Evolutionary conservation across 2,888 invertebrate species (phyloP).

Genomic region (Orthonychiurus folsomi): DNA sequence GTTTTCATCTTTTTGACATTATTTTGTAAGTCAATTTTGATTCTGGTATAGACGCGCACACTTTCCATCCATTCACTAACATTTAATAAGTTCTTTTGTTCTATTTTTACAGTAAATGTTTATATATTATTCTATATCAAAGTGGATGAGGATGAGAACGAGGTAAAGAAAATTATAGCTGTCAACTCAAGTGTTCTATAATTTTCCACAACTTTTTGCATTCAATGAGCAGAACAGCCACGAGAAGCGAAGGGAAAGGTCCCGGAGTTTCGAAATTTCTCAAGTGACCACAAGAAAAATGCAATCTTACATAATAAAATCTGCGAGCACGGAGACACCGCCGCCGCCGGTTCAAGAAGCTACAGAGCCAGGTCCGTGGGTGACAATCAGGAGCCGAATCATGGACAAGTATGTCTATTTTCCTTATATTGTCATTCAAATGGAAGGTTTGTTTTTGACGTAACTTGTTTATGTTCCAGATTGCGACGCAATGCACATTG

Average conservation of each 20-base stretch:
- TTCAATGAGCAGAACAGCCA: not conserved
- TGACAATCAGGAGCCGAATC: not conserved
- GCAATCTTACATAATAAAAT: not conserved
- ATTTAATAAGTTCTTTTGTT: not conserved
- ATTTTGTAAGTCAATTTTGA: conserved; percentile 12
- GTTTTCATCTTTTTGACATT: conserved; percentile 10
- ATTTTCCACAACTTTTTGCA: not conserved
- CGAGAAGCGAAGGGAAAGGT: not conserved
- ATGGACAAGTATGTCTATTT: not conserved
- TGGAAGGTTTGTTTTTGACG: not conserved
- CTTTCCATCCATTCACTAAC: not conserved
- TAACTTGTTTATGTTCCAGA: conserved; percentile 3
- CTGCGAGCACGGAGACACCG: not conserved
- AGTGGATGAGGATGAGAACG: conserved; percentile 11
- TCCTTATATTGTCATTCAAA: not conserved
- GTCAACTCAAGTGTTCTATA: not conserved
- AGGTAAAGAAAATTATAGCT: too few relatives aligned
- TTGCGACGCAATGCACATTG: conserved; percentile 5
- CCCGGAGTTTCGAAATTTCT: too few relatives aligned
- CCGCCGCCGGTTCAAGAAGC: not conserved
- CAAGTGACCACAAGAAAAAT: not conserved
- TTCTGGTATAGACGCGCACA: too few relatives aligned
- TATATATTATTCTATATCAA: conserved; percentile 13
- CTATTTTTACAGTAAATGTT: conserved; percentile 12
- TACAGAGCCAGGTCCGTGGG: not conserved